A percentile compares a stretch with the other conserved stretches of the same genome.
Evolutionary conservation across 2,113 vertebrate species (phyloP).

Genomic region (Hemibagrus wyckioides): DNA sequence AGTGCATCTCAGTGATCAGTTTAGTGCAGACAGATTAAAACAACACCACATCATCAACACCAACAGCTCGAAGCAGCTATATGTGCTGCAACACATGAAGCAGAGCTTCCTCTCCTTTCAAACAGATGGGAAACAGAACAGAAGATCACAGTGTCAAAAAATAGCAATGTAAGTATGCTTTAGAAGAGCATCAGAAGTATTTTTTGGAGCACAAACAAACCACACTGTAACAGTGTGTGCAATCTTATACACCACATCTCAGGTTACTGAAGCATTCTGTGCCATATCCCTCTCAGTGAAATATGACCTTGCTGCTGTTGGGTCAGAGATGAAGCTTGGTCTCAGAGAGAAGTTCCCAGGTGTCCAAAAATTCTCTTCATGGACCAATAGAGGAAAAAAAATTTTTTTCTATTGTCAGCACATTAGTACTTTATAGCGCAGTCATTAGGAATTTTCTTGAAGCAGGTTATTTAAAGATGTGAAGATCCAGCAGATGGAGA

Average conservation of each 20-base stretch:
- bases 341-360: not conserved
- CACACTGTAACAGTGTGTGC: not conserved
- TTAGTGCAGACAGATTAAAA: not conserved
- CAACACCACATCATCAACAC: not conserved
- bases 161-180: not conserved
- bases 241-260: not conserved
- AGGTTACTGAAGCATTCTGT: not conserved
- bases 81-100: not conserved
- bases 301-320: not conserved
- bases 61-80: not conserved
- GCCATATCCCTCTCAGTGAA: not conserved
- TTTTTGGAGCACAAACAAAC: not conserved
- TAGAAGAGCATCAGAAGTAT: not conserved
- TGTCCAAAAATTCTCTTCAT: not conserved
- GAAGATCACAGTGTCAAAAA: not conserved
- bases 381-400: not conserved
- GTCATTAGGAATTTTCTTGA: no score
- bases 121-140: not conserved
- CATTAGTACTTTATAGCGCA: not conserved
- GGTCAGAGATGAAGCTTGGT: not conserved
- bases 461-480: no score
- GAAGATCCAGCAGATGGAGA: not conserved
- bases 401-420: no score
- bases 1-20: not conserved
- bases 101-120: not conserved